Evolutionary conservation across 1,140 invertebrate genomes (phyloP).

Genomic region (Phymorhynchus buccinoides): DNA sequence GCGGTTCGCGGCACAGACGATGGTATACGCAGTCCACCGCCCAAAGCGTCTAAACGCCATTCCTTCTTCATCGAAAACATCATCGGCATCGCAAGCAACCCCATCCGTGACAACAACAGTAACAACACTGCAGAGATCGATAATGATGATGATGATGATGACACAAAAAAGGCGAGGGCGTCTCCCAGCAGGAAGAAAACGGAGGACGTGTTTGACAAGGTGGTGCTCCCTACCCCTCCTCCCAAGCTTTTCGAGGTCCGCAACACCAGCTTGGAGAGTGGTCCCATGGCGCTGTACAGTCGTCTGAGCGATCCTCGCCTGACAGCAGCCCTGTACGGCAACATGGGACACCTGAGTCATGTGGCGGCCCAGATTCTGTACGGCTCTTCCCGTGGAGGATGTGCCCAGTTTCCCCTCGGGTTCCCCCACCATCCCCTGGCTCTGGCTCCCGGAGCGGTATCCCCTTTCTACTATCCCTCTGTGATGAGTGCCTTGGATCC

Average conservation of each 20-base stretch:
- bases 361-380: constrained; percentile 42
- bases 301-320: constrained; percentile 48
- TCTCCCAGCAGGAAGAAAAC: constrained; percentile 32
- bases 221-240: constrained; percentile 64
- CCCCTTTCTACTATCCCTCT: neutral
- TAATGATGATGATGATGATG: neutral
- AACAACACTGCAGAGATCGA: neutral
- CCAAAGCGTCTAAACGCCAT: neutral
- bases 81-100: neutral
- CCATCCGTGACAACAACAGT: neutral
- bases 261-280: constrained; percentile 39
- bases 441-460: neutral
- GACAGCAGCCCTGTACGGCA: constrained; percentile 21
- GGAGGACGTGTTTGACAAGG: constrained; percentile 68
- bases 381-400: constrained; percentile 34
- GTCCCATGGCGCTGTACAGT: constrained; percentile 53
- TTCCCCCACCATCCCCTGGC: constrained; percentile 33
- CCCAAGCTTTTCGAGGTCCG: constrained; percentile 68
- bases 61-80: constrained; percentile 11
- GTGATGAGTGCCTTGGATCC: neutral
- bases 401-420: constrained; percentile 33
- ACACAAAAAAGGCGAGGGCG: neutral
- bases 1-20: neutral
- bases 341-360: constrained; percentile 28
- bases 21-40: neutral